Percentiles rank a stretch among this genome's conserved stretches.
Evolutionary conservation across 1,140 invertebrate species (phyloP).

Genomic region (Bathynomus jamesi): DNA sequence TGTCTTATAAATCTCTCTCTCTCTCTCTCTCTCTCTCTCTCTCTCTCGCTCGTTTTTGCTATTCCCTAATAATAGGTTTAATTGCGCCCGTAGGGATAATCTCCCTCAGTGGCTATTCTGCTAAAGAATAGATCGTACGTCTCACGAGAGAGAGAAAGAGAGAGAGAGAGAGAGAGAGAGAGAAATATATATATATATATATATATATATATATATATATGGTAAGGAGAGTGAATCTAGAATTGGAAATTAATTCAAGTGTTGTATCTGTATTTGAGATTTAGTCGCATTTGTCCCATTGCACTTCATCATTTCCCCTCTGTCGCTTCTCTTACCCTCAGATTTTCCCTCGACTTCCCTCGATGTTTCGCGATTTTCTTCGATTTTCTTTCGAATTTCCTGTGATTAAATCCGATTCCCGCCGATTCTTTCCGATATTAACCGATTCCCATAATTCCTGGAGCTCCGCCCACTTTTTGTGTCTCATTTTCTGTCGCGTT

Average conservation of each 20-base stretch:
- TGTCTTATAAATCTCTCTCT: too few species aligned
- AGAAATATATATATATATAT: too few species aligned
- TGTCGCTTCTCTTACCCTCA: background rate
- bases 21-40: too few species aligned
- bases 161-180: too few species aligned
- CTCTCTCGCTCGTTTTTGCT: too few species aligned
- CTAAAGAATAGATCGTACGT: too few species aligned
- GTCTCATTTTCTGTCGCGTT: background rate
- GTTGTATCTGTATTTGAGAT: background rate
- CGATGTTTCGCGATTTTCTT: background rate
- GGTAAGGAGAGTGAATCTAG: too few species aligned
- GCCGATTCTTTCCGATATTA: background rate
- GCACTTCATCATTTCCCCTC: background rate
- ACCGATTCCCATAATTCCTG: background rate
- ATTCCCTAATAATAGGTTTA: too few species aligned
- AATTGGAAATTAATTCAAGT: background rate
- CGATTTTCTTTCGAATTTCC: background rate
- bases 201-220: too few species aligned
- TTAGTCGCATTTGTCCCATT: background rate
- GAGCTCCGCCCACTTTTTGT: background rate
- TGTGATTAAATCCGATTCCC: background rate
- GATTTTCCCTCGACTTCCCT: background rate
- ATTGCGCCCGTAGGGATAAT: too few species aligned
- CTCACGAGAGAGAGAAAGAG: too few species aligned
- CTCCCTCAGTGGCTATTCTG: too few species aligned